Evolutionary conservation across 2,113 vertebrate species (phyloP), one percentile per base, ranked within the genome.

Genomic region (Corapipo altera): DNA sequence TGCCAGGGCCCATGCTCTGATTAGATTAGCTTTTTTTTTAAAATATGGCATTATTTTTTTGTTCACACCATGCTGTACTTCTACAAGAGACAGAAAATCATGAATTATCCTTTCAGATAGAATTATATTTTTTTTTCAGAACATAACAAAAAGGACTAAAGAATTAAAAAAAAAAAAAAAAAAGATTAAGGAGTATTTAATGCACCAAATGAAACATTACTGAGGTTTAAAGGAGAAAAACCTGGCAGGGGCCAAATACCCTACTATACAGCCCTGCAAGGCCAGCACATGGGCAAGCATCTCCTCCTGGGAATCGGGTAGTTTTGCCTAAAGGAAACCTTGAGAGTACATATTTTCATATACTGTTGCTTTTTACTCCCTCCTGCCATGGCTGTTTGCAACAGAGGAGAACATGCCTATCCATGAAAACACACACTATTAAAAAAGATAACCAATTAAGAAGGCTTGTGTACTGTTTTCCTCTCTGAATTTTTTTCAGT

Each of bases 371-470:
- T 65, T 64, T 51, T 12, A n/a, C 2, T 3, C 10, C 26, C 21
- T 51, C 19, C 28, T 91, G 81, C 33, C 59, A 52, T 64, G 62
- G 15, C 32, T 81, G 54, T 95, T 81, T 96, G 65, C 67, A 67
- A 82, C n/a, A 88, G 39, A 78, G 12, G n/a, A 96, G 35, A 89
- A 69, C 4, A 8, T 83, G 52, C 24, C 26, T 62, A 51, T 70
- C 65, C 37, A 79, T n/a, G 44, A 93, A 70, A 87, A 76, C 88
- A 66, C 54, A 89, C 85, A 33, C 13, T 51, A 43, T 62, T 73
- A 80, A 92, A 73, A 89, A 93, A 30, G 15, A 84, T 12, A 78
- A 30, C 7, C 37, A 94, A 86, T 62, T 92, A 84, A 88, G 66
- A n/a, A 94, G 26, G 41, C 70, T 83, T 59, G 61, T 48, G 32